Evolutionary conservation across 2,113 vertebrate genomes (phyloP).

Genomic region (Mixornis gularis): DNA sequence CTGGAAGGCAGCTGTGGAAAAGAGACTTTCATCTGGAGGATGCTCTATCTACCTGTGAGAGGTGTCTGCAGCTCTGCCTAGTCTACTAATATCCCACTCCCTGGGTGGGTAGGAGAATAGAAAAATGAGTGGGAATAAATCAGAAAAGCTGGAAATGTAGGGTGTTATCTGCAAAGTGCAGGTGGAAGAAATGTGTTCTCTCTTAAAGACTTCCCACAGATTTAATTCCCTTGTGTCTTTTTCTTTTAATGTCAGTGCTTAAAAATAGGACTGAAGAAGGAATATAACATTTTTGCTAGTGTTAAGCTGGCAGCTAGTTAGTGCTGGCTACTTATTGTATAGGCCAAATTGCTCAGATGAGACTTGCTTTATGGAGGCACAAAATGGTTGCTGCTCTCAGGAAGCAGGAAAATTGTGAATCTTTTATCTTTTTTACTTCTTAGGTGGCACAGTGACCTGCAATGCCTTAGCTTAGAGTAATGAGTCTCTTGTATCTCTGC

Average conservation of each 20-base stretch:
- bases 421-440: slow-evolving; percentile 7
- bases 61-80: neutral
- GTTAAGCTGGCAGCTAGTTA: slow-evolving; percentile 10
- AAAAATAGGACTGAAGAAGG: slow-evolving; percentile 2
- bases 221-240: slow-evolving; percentile 28
- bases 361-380: neutral
- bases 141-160: slow-evolving; percentile 10
- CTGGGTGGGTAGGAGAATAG: neutral
- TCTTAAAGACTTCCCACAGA: neutral
- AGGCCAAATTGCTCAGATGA: neutral
- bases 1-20: neutral
- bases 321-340: neutral
- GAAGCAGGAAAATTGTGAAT: neutral
- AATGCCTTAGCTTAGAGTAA: neutral
- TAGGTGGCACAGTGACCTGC: neutral
- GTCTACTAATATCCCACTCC: neutral
- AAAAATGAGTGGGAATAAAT: slow-evolving; percentile 28
- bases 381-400: neutral
- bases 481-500: neutral
- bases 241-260: neutral
- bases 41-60: neutral
- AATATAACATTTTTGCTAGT: neutral
- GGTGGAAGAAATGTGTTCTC: neutral
- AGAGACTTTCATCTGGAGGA: neutral
- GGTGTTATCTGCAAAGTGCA: slow-evolving; percentile 24